Evolutionary conservation across 2,797 vertebrate genomes (phyloP).

Genomic region (Erethizon dorsatum): DNA sequence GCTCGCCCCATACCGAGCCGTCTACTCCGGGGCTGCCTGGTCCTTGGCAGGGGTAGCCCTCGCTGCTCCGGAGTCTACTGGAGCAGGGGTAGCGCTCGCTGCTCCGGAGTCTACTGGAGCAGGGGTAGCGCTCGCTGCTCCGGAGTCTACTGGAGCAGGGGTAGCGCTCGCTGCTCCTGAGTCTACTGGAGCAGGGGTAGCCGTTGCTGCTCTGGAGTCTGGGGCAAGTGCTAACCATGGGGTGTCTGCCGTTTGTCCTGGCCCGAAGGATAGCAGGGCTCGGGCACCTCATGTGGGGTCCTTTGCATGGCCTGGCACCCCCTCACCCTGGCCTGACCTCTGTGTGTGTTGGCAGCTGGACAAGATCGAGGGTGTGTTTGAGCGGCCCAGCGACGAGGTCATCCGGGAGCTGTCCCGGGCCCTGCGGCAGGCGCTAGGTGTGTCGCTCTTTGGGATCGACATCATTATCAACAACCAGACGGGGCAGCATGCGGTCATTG

Average conservation of each 20-base stretch:
- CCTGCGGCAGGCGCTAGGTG: constrained; percentile 94
- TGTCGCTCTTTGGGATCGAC: constrained; percentile 98
- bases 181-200: not conserved
- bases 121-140: no score
- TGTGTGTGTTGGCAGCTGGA: constrained; percentile 92
- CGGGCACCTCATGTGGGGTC: accelerated
- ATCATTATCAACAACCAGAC: constrained; percentile 99
- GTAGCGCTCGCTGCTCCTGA: no score
- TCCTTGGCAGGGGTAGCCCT: not conserved
- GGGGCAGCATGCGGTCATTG: constrained; percentile 97
- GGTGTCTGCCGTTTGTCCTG: not conserved
- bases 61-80: no score
- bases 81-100: no score
- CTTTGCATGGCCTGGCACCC: accelerated
- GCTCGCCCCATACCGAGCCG: accelerated
- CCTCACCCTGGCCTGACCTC: not conserved
- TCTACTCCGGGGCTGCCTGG: accelerated
- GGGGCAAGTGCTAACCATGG: not conserved
- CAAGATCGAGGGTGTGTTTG: constrained; percentile 96
- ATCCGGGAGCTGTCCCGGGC: constrained; percentile 96
- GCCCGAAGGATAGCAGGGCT: not conserved
- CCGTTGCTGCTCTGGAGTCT: not conserved
- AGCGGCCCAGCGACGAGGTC: constrained; percentile 95
- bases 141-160: no score
- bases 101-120: no score